Conservation (phyloP, 2,888 invertebrate genomes). For the Lacanobia wlatinum region DNA sequence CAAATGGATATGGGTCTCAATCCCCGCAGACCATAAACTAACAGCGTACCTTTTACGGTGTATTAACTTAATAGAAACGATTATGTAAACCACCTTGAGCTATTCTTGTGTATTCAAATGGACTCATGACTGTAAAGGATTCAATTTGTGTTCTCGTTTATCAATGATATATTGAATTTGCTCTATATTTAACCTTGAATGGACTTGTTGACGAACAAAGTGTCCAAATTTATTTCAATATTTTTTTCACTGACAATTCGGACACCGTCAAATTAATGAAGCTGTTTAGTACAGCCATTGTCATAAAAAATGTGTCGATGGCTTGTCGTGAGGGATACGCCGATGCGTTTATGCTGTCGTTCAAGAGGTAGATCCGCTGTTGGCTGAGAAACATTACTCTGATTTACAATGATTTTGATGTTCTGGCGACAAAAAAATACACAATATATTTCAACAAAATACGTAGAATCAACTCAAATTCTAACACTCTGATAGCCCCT, state of each 20-base stretch:
- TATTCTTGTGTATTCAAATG: background rate
- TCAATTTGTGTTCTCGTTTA: background rate
- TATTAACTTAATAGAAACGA: slow-evolving; percentile 37
- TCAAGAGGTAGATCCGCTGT: no score
- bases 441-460: background rate
- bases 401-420: no score
- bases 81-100: slow-evolving; percentile 1
- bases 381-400: no score
- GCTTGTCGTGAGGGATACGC: background rate
- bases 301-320: no score
- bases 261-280: no score
- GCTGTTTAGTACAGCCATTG: no score
- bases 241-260: no score
- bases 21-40: slow-evolving; percentile 33
- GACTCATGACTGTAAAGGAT: background rate
- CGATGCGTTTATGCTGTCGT: no score
- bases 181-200: no score
- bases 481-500: background rate
- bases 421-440: no score
- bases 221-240: no score
- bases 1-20: slow-evolving; percentile 41
- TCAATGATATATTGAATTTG: background rate
- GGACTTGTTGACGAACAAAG: no score
- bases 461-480: background rate
- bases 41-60: slow-evolving; percentile 25